These are phyloP conservation scores for Anoplopoma fimbria DNA, from an alignment of 2,113 vertebrate species.

Conservation along the genomic window DNA sequence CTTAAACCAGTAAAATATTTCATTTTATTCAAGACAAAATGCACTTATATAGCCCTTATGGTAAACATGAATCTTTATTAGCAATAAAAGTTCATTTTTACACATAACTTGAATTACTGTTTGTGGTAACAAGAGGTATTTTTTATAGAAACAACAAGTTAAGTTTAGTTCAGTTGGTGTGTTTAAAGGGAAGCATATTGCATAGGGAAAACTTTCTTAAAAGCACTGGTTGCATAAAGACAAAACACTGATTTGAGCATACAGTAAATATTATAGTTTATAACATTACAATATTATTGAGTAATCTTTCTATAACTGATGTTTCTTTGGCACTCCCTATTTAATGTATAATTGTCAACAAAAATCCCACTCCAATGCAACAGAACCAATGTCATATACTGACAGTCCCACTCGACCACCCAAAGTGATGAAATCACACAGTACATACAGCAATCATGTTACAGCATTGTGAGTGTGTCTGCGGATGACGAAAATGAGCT, in stretches of 20 bases:
- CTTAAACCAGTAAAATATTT: background rate
- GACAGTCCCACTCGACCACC: conserved; percentile 1
- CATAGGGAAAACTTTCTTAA: background rate
- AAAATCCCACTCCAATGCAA: background rate
- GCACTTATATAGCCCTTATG: background rate
- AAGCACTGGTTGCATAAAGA: background rate
- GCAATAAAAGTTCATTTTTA: background rate
- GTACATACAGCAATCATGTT: background rate
- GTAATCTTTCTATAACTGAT: background rate
- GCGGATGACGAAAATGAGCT: background rate
- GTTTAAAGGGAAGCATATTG: background rate
- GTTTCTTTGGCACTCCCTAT: background rate
- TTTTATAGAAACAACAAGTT: background rate
- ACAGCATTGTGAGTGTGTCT: background rate
- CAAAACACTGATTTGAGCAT: background rate
- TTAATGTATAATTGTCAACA: background rate
- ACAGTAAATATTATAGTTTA: background rate
- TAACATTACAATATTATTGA: background rate
- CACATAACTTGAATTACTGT: background rate
- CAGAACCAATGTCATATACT: background rate
- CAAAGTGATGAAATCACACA: background rate
- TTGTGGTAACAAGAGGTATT: background rate
- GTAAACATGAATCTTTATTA: background rate
- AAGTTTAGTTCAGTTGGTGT: background rate
- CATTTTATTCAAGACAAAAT: background rate